A percentile compares a stretch with the other conserved stretches of the same genome.
Evolutionary conservation across 2,888 invertebrate species (phyloP).

Genomic region (Corbicula japonica): DNA sequence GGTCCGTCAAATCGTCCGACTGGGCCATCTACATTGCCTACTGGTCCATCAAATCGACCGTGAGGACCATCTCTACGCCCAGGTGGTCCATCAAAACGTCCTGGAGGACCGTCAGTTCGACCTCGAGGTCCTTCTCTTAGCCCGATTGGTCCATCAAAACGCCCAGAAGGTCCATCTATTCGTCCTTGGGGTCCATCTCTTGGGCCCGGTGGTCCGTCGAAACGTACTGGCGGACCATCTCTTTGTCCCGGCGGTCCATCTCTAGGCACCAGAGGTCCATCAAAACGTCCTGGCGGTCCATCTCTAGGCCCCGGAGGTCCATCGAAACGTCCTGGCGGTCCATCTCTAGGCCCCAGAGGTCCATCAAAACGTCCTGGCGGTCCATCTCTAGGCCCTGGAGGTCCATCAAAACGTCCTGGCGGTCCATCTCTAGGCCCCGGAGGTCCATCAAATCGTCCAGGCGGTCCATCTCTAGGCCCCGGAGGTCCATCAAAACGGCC

Average conservation of each 20-base stretch:
- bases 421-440: slow-evolving; percentile 1
- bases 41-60: slow-evolving; percentile 16
- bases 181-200: neutral
- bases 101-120: neutral
- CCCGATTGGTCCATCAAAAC: neutral
- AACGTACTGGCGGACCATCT: neutral
- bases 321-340: too few species aligned
- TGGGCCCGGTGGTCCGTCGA: neutral
- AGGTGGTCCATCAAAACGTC: slow-evolving; percentile 13
- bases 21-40: slow-evolving; percentile 5
- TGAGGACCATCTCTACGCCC: slow-evolving; percentile 3
- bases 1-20: slow-evolving; percentile 6
- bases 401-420: slow-evolving; percentile 8
- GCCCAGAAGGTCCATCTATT: neutral
- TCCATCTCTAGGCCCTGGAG: neutral
- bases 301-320: neutral
- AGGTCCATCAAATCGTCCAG: neutral
- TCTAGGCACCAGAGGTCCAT: too few species aligned
- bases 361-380: neutral
- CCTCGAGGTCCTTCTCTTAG: neutral
- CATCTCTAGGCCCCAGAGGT: too few species aligned
- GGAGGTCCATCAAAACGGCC: neutral
- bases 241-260: neutral
- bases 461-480: slow-evolving; percentile 1
- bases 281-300: neutral